phyloP scores from a whole-genome alignment of 2,113 vertebrate species.

The Chroicocephalus ridibundus region DNA sequence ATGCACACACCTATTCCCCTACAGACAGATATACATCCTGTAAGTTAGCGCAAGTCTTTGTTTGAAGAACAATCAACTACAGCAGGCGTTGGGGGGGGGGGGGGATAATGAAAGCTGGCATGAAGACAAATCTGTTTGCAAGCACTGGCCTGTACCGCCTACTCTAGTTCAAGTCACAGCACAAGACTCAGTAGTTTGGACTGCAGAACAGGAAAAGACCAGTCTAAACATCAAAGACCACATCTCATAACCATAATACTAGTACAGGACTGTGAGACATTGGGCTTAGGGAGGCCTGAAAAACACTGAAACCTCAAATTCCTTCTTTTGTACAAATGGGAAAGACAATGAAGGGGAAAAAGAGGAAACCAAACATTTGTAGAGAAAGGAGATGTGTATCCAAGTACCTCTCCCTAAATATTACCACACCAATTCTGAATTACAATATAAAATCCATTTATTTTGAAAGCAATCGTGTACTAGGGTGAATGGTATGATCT shows the following conservation, averaged over 20 bases:
- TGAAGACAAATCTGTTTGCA: neutral
- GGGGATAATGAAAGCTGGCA: neutral
- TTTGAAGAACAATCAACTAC: neutral
- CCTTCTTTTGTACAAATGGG: neutral
- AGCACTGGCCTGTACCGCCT: neutral
- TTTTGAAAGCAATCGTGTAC: neutral
- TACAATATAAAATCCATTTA: neutral
- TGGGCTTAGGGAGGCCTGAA: neutral
- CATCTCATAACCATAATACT: neutral
- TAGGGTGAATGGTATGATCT: neutral
- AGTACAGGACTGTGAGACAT: neutral
- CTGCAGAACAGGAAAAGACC: neutral
- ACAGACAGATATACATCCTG: neutral
- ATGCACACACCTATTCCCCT: neutral
- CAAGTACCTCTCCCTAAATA: neutral
- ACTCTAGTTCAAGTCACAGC: neutral
- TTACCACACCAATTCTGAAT: neutral
- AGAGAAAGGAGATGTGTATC: neutral
- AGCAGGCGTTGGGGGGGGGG: neutral
- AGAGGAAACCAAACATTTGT: neutral
- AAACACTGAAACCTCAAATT: neutral
- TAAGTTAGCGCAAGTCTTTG: neutral
- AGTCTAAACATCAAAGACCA: neutral
- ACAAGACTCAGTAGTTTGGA: neutral
- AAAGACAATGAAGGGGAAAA: neutral